Base-by-base conservation (phyloP, 2,888 invertebrate species). In the Deilephila elpenor region DNA sequence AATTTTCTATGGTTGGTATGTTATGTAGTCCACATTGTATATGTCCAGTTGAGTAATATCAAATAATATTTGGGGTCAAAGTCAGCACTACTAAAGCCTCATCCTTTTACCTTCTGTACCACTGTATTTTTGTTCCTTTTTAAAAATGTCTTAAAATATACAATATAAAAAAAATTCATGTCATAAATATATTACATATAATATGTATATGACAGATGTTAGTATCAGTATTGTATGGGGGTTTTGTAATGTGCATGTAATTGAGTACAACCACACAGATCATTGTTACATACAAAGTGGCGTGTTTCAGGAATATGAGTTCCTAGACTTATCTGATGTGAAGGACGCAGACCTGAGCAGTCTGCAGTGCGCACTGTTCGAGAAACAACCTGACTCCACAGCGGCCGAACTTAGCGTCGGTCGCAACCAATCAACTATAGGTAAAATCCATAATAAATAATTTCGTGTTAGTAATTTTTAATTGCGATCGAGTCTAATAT, bases 261-360 rank as follows among this genome's bases (percentile, higher is more conserved):
- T 73, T 29, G 19, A 19, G 32, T 56, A 70, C 53, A 72, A 73
- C 56, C 51, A 62, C 78, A 44, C 75, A 74, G 79, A 74, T 79
- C 80, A 77, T 76, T 77, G 76, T 82, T 87, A 86, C 85, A 86
- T 76, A 75, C 56, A 79, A 14, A 77, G 85, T 90, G 90, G 82
- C 87, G 82, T 94, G 87, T 94, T 95, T 86, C 93, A 96, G 95
- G 95, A 95, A 91, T 95, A 96, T 94, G 96, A 96, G 93, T 97
- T 97, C 95, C 95, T 97, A 93, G 97, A 97, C 95, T 95, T 97
- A 86, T 96, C 95, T 89, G 96, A 96, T 92, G 96, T 96, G 88
- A 96, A 96, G 91, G 96, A 96, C 90, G 95, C 95, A 84, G 97
- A 97, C 89, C 94, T 95, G 83, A 95, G 94, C 88, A 95, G 95